These are phyloP conservation scores for Ursus arctos DNA, from an alignment of 2,113 vertebrate species.

Conservation along the genomic window DNA sequence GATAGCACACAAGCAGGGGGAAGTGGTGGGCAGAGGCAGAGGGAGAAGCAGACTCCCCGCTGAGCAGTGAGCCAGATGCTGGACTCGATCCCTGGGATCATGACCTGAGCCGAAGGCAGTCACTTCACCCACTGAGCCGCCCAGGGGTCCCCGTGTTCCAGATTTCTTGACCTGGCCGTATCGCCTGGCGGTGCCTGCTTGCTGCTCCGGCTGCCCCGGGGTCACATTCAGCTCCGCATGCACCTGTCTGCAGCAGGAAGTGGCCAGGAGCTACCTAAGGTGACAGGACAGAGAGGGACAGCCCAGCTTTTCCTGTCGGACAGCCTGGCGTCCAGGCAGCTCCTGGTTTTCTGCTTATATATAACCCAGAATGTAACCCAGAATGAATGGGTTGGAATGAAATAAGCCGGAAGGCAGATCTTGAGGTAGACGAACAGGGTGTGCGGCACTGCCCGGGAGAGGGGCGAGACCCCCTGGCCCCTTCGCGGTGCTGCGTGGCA, in stretches of 20 bases:
- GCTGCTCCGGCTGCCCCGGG: too few species aligned
- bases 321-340: accelerated
- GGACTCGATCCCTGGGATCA: too few species aligned
- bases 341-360: neutral
- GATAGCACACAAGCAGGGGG: too few species aligned
- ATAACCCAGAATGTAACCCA: too few species aligned
- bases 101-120: too few species aligned
- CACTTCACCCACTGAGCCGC: too few species aligned
- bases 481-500: neutral
- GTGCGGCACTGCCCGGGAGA: neutral
- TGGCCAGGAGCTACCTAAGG: neutral
- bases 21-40: too few species aligned
- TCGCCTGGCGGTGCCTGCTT: neutral
- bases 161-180: too few species aligned
- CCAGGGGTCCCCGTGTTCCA: too few species aligned
- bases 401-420: neutral
- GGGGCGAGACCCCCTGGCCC: neutral
- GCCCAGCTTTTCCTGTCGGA: neutral
- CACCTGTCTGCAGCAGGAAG: neutral
- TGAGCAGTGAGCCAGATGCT: too few species aligned
- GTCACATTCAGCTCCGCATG: accelerated
- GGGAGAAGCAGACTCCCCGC: too few species aligned
- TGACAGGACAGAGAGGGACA: neutral
- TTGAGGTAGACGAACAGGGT: neutral
- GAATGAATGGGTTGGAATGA: neutral